Evolutionary conservation across 2,113 vertebrate species (phyloP), one percentile per base, ranked within the genome.

Genomic region (Pygoscelis adeliae): DNA sequence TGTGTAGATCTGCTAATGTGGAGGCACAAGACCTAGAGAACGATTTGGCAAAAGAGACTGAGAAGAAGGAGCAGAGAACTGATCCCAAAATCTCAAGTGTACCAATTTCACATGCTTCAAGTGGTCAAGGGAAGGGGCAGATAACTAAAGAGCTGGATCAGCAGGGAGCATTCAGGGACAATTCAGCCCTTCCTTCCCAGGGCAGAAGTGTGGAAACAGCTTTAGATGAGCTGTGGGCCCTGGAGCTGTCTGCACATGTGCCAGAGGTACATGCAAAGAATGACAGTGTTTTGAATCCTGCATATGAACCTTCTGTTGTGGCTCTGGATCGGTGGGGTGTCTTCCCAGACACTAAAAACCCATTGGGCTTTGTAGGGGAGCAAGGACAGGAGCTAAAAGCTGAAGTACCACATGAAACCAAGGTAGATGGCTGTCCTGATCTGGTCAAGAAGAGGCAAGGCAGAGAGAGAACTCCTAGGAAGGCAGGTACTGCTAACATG

Each of bases 331-430:
- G 97, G 16, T 95, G 95, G 94, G 97, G 97, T 13, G 8, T 98
- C 67, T 98, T 98, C 53, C 98, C 99, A 2, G 98, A 99, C 91
- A 98, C 97, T 78, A 95, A 89, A 96, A 90, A 55, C 20, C 92
- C 86, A 25, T 3, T 79, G 47, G 74, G 80, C 53, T 87, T 89
- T 52, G 15, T 20, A 21, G 7, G 36, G 52, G 87, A 95, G 29
- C 47, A 21, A 79, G 87, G 42, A 38, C 79, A 71, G 73, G 69
- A 66, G 55, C 46, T 63, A 36, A 76, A 94, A 59, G 58, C 74
- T 86, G 74, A 78, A 86, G 49, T 67, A 56, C 42, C 4, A 2
- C 12, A 2, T 34, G 84, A 95, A 93, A 38, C 56, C 52, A 79
- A 82, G 76, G 62, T n/a, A 36, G 63, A 85, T 22, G 42, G 46